Percentiles rank a stretch among this genome's conserved stretches.
phyloP scores from a whole-genome alignment of 2,797 vertebrate species.

The Smutsia temminckii region DNA sequence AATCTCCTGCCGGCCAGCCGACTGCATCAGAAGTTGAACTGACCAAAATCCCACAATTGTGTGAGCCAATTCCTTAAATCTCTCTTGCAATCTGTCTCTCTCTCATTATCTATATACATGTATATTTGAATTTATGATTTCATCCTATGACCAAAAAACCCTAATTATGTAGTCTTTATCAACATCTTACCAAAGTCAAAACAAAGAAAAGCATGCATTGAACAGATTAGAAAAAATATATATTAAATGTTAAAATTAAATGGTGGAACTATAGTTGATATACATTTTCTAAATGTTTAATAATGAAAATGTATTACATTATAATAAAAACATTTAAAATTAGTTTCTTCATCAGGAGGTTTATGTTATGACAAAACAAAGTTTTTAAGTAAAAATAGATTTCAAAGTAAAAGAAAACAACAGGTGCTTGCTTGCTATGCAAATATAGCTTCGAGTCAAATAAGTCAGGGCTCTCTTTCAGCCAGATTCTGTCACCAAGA shows the following conservation, averaged over 20 bases:
- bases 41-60: too few species aligned
- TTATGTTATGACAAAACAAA: background rate
- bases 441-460: background rate
- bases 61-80: background rate
- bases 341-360: background rate
- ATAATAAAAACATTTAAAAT: conserved; percentile 21
- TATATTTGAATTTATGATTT: background rate
- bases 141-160: conserved; percentile 35
- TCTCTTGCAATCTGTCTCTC: background rate
- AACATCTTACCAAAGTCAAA: conserved; percentile 35
- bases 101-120: background rate
- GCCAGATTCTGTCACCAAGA: background rate
- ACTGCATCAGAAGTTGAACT: background rate
- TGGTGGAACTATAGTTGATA: background rate
- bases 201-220: background rate
- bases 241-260: conserved; percentile 20
- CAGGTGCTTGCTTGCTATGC: background rate
- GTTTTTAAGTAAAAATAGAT: conserved; percentile 11
- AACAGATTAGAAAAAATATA: background rate
- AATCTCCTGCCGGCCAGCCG: background rate
- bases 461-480: background rate
- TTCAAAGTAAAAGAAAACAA: conserved; percentile 29
- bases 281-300: background rate
- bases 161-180: background rate
- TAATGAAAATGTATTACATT: conserved; percentile 16